Percentiles rank a stretch among this genome's conserved stretches.
phyloP scores from a whole-genome alignment of 2,113 vertebrate species.

The Procavia capensis region DNA sequence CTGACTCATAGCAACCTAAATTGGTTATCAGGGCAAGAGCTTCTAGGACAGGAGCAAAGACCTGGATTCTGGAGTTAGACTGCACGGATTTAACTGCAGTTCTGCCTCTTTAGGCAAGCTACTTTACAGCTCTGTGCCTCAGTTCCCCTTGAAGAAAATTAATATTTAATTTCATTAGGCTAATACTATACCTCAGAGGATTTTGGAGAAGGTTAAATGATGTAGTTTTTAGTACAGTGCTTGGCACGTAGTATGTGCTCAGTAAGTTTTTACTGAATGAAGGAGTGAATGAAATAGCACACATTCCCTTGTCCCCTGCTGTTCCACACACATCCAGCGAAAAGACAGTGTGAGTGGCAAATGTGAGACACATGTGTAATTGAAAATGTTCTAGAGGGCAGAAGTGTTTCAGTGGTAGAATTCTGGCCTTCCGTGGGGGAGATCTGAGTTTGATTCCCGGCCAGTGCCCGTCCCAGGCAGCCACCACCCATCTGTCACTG shows the following conservation, averaged over 20 bases:
- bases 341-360: fast-evolving
- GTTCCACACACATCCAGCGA: fast-evolving
- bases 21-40: background rate
- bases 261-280: background rate
- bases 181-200: background rate
- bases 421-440: too few species aligned
- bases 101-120: background rate
- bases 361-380: fast-evolving
- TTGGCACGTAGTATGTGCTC: background rate
- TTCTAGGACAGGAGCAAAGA: background rate
- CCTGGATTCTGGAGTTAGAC: background rate
- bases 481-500: too few species aligned
- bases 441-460: too few species aligned
- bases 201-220: background rate
- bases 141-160: background rate
- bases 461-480: too few species aligned
- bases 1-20: too few species aligned
- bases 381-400: background rate
- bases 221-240: background rate
- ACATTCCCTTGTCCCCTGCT: fast-evolving
- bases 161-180: background rate
- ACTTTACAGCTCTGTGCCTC: too few species aligned
- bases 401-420: too few species aligned
- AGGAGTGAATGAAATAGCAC: background rate
- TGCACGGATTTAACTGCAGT: background rate